Evolutionary conservation across 1,140 invertebrate genomes (phyloP).

Genomic region (Chlorops oryzae): DNA sequence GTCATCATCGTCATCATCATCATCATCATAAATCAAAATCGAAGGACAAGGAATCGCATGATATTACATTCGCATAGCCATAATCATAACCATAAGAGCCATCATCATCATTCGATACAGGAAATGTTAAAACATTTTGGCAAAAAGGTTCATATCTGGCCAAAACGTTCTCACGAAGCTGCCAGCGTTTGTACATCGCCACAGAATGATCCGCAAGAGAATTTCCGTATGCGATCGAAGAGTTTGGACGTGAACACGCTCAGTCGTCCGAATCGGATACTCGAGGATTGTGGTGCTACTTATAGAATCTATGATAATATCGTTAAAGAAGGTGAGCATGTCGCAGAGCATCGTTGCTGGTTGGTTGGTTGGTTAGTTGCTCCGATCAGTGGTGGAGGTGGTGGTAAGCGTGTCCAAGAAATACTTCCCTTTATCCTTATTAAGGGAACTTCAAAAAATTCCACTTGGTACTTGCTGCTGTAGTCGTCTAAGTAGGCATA

Average conservation of each 20-base stretch:
- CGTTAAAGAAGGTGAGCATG: conserved; percentile 63
- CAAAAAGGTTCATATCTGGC: conserved; percentile 59
- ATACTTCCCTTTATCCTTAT: too few species aligned
- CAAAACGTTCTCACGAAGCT: conserved; percentile 52
- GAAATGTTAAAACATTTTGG: conserved; percentile 67
- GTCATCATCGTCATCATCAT: conserved; percentile 33
- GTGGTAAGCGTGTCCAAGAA: too few species aligned
- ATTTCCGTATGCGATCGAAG: conserved; percentile 68
- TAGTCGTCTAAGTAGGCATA: conserved; percentile 9
- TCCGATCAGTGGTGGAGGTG: too few species aligned
- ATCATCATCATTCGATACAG: conserved; percentile 62
- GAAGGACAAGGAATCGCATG: conserved; percentile 48
- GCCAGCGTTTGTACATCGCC: conserved; percentile 48
- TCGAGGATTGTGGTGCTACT: conserved; percentile 68
- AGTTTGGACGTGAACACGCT: conserved; percentile 63
- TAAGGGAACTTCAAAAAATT: too few species aligned
- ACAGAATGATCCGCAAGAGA: conserved; percentile 52
- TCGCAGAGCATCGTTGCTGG: not conserved
- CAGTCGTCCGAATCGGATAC: conserved; percentile 45
- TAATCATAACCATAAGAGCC: conserved; percentile 29
- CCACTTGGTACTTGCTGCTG: conserved; percentile 21
- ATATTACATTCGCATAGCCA: conserved; percentile 50
- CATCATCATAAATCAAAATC: conserved; percentile 50
- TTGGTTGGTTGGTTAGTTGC: not conserved
- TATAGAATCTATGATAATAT: conserved; percentile 77